Conservation (phyloP, 1,140 invertebrate genomes). For the Diabrotica virgifera region DNA sequence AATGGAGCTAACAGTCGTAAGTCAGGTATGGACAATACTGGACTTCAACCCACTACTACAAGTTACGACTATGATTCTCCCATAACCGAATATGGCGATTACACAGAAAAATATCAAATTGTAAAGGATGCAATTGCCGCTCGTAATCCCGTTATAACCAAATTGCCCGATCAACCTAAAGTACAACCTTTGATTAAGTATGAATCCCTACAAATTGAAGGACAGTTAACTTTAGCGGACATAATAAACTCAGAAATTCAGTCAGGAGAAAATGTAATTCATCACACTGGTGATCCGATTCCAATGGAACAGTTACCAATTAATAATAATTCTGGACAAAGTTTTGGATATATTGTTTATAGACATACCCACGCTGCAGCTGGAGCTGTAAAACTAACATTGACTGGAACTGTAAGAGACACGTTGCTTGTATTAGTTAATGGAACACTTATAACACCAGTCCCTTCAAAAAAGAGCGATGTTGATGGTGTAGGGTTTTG, state of each 20-base stretch:
- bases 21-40: slow-evolving; percentile 18
- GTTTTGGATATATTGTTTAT: slow-evolving; percentile 60
- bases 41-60: slow-evolving; percentile 52
- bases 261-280: slow-evolving; percentile 25
- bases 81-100: slow-evolving; percentile 53
- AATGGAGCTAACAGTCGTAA: slow-evolving; percentile 52
- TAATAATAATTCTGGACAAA: slow-evolving; percentile 55
- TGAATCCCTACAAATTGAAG: neutral
- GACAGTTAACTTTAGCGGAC: slow-evolving; percentile 37
- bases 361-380: slow-evolving; percentile 39
- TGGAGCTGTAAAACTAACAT: slow-evolving; percentile 40
- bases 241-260: slow-evolving; percentile 38
- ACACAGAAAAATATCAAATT: slow-evolving; percentile 49
- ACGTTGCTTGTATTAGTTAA: slow-evolving; percentile 53
- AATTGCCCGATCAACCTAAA: slow-evolving; percentile 43
- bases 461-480: slow-evolving; percentile 37
- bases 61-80: slow-evolving; percentile 58
- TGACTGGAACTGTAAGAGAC: slow-evolving; percentile 53
- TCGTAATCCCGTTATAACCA: slow-evolving; percentile 48
- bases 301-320: slow-evolving; percentile 59
- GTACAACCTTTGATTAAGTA: slow-evolving; percentile 6
- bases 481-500: slow-evolving; percentile 52
- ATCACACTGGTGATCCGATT: slow-evolving; percentile 29
- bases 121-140: slow-evolving; percentile 40
- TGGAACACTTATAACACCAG: slow-evolving; percentile 45